Base-by-base conservation (phyloP, 2,888 invertebrate genomes). In the Trypoxylon attenuatum region DNA sequence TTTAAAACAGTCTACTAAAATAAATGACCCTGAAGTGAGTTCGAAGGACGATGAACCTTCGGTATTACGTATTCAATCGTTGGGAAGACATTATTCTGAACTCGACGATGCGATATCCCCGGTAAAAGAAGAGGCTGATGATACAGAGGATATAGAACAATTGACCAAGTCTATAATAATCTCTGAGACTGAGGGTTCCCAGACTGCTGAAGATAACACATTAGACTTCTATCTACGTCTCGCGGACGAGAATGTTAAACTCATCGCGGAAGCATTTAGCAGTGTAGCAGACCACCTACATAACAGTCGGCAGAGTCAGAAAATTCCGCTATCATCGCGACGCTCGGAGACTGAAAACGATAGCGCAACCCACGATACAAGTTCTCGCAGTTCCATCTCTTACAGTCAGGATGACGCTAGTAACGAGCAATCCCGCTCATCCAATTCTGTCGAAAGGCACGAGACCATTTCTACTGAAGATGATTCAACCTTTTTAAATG, bases 181-280 rank as follows among this genome's bases (percentile, higher is more conserved):
- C 53, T 27, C 45, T 29, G 16, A 41, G n/a, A 55, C 39, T 10
- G 49, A 70, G 8, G 33, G 38, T 38, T 41, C 47, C 13, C 21
- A 50, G 27, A 50, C 55, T 41, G 54, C 56, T 16, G 59, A 60
- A 16, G 69, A 69, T 13, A 46, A 62, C 21, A 47, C 49, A 5
- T 61, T 73, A 13, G 76, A 76, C 38, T 76, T 73, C 54, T 76
- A 76, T 56, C 67, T 74, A 33, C 77, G 77, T 53, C 54, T 74
- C 25, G 72, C 72, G 5, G 77, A 74, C 25, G 70, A 77, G 8
- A 77, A 77, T 46, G 72, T 77, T 18, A 72, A 70, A 58, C 53
- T 74, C 56, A 77, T 77, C 27, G 77, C 73, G 41, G 73, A 76
- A 54, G 76, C 76, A 43, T 73, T 76, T 39, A 64, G 69, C 42